A percentile compares a stretch with the other conserved stretches of the same genome.
phyloP scores from a whole-genome alignment of 37 sponge, comb jelly and placozoan species.

The Bolinopsis microptera region DNA sequence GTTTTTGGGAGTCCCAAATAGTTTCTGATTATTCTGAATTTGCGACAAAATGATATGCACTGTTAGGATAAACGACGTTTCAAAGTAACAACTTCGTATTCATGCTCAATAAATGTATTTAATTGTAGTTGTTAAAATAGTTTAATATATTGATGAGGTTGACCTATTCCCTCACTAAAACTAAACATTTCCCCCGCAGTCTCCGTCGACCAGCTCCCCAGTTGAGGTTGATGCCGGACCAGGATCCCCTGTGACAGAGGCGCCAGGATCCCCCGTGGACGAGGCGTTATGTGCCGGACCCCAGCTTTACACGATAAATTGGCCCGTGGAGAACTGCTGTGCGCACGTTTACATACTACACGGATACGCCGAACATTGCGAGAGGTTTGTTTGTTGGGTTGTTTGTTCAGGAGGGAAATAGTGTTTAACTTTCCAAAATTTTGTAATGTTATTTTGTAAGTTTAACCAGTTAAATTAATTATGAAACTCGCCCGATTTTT shows the following conservation, averaged over 20 bases:
- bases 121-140: no score
- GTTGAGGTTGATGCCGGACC: background rate
- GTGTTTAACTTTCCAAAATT: no score
- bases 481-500: background rate
- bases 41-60: no score
- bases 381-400: slow-evolving; percentile 12
- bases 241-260: background rate
- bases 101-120: no score
- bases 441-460: no score
- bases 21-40: no score
- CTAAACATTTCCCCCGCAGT: background rate
- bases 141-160: no score
- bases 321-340: background rate
- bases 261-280: background rate
- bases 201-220: background rate
- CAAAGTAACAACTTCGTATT: no score
- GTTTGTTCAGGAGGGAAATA: no score
- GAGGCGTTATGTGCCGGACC: background rate
- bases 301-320: background rate
- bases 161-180: background rate
- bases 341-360: slow-evolving; percentile 45
- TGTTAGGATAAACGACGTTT: no score
- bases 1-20: no score
- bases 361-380: slow-evolving; percentile 52
- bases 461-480: background rate